Percentiles rank a stretch among this genome's conserved stretches.
Conservation (phyloP, 1,140 invertebrate genomes). For the Drosophila orena region DNA sequence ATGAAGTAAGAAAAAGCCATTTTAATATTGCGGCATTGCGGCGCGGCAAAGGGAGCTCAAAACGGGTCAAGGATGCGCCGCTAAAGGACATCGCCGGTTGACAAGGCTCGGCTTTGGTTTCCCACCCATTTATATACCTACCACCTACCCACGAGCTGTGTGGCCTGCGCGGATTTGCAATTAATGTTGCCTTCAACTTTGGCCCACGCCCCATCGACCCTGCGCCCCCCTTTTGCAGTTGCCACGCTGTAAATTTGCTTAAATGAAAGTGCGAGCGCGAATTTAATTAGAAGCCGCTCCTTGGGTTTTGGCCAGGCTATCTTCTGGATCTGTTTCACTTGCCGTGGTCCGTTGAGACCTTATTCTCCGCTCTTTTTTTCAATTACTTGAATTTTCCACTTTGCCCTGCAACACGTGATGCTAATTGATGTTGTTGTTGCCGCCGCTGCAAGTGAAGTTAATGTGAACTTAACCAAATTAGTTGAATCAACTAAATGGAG, state of each 20-base stretch:
- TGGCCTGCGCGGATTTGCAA: conserved; percentile 75
- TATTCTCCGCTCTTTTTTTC: conserved; percentile 14
- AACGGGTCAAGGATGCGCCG: conserved; percentile 73
- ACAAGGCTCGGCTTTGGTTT: conserved; percentile 50
- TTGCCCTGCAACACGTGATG: conserved; percentile 53
- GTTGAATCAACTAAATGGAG: conserved; percentile 48
- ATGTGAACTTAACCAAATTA: conserved; percentile 59
- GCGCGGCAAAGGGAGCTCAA: conserved; percentile 32
- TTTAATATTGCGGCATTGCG: conserved; percentile 79
- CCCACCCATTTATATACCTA: not conserved
- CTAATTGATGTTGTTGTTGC: conserved; percentile 38
- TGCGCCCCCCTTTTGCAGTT: conserved; percentile 12
- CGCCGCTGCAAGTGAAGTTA: conserved; percentile 42
- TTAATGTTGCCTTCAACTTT: conserved; percentile 83
- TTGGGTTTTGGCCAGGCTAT: conserved; percentile 45
- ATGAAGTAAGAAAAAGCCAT: conserved; percentile 80
- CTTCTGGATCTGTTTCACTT: conserved; percentile 50
- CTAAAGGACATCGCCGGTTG: conserved; percentile 50
- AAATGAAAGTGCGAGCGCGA: conserved; percentile 79
- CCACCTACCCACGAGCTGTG: conserved; percentile 5
- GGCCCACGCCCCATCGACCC: conserved; percentile 19
- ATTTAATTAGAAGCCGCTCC: conserved; percentile 76
- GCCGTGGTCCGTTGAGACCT: not conserved
- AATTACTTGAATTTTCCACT: conserved; percentile 54
- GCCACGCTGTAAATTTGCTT: conserved; percentile 72